phyloP scores from a whole-genome alignment of 2,113 vertebrate genomes.

The Phoenicopterus ruber region DNA sequence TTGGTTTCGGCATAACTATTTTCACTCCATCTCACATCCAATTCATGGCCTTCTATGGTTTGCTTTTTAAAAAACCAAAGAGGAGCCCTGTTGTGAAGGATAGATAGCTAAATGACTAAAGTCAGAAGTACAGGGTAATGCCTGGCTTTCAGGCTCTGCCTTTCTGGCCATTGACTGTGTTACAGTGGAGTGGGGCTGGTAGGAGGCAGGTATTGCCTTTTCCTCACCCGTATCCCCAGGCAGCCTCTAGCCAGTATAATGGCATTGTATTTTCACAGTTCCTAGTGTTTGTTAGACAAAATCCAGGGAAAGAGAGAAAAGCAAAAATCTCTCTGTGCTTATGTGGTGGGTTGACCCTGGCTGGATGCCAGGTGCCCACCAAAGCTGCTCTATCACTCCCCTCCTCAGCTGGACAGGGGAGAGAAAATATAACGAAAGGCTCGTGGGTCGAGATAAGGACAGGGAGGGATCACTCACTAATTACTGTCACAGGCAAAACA shows the following conservation, averaged over 20 bases:
- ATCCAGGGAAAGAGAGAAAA: background rate
- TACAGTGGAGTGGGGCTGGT: background rate
- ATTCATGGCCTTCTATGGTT: background rate
- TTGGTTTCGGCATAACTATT: background rate
- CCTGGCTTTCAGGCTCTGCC: background rate
- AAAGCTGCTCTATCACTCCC: no score
- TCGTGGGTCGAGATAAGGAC: no score
- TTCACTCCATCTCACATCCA: background rate
- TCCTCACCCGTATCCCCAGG: background rate
- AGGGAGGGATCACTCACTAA: no score
- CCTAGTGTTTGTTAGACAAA: background rate
- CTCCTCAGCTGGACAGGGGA: no score
- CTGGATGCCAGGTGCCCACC: no score
- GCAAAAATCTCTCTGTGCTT: background rate
- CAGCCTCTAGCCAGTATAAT: background rate
- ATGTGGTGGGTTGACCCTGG: no score
- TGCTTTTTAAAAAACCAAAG: background rate
- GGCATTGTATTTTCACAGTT: background rate
- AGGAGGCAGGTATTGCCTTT: background rate
- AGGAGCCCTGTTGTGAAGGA: accelerated
- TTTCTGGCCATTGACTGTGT: background rate
- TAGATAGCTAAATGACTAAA: background rate
- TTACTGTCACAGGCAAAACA: no score
- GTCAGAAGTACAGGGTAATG: background rate
- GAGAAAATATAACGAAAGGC: no score